Percentiles rank a stretch among this genome's conserved stretches.
phyloP scores from a whole-genome alignment of 2,797 vertebrate genomes.

The Chelmon rostratus region DNA sequence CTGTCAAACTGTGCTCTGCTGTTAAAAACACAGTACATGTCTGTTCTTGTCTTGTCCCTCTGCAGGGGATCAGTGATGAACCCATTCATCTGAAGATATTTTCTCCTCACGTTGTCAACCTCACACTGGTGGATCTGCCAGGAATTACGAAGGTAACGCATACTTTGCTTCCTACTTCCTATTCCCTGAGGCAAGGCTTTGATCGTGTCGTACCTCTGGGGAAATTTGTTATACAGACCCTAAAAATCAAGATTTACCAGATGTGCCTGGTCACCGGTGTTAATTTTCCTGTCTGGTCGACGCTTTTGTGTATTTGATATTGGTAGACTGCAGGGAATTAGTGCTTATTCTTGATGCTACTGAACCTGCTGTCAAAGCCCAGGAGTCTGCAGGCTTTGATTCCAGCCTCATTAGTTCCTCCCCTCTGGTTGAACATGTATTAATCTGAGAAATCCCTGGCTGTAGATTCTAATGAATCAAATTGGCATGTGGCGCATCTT shows the following conservation, averaged over 20 bases:
- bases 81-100: conserved; percentile 99
- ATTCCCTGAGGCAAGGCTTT: conserved; percentile 37
- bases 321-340: conserved; percentile 8
- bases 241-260: not conserved
- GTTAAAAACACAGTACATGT: not conserved
- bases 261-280: conserved; percentile 21
- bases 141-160: conserved; percentile 96
- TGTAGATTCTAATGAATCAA: conserved; percentile 32
- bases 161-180: conserved; percentile 8
- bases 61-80: conserved; percentile 96
- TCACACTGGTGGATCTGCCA: conserved; percentile 98
- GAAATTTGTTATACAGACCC: conserved; percentile 1
- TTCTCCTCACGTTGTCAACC: conserved; percentile 96
- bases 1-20: not conserved
- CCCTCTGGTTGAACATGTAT: conserved; percentile 36
- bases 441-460: conserved; percentile 32
- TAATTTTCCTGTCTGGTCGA: not conserved
- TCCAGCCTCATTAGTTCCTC: conserved; percentile 56
- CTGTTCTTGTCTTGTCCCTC: conserved; percentile 20
- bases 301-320: conserved; percentile 29
- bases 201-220: conserved; percentile 23
- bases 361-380: conserved; percentile 25
- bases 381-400: conserved; percentile 45
- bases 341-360: conserved; percentile 1
- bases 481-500: conserved; percentile 23